A percentile compares a stretch with the other conserved stretches of the same genome.
phyloP scores from a whole-genome alignment of 2,888 invertebrate genomes.

The Plutella xylostella region DNA sequence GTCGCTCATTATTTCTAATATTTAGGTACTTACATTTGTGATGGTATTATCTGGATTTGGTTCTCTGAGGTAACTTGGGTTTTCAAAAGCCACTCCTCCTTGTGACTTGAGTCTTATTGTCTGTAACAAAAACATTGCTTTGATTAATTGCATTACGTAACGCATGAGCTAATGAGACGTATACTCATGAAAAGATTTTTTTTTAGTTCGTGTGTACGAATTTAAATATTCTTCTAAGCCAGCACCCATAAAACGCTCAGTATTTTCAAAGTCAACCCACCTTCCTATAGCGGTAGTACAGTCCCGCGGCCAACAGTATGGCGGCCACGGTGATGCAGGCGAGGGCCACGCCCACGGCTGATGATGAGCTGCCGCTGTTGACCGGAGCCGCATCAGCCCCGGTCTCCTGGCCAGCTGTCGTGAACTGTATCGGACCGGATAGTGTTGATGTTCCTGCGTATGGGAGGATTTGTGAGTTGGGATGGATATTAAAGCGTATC shows the following conservation, averaged over 20 bases:
- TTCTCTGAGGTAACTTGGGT: slow-evolving; percentile 84
- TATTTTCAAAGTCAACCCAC: too few species aligned
- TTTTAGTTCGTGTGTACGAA: not conserved
- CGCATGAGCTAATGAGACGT: too few species aligned
- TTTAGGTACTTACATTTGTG: slow-evolving; percentile 77
- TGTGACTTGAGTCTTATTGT: slow-evolving; percentile 75
- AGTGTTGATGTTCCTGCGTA: slow-evolving; percentile 77
- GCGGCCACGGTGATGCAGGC: slow-evolving; percentile 73
- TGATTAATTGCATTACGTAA: too few species aligned
- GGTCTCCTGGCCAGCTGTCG: slow-evolving; percentile 79
- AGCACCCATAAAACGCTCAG: too few species aligned
- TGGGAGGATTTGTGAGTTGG: not conserved
- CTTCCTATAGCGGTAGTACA: slow-evolving; percentile 73
- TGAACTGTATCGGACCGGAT: slow-evolving; percentile 79
- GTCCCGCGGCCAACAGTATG: slow-evolving; percentile 70
- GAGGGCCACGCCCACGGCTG: slow-evolving; percentile 73
- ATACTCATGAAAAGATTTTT: too few species aligned
- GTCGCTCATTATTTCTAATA: too few species aligned
- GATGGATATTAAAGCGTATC: too few species aligned
- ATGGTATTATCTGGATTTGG: slow-evolving; percentile 81
- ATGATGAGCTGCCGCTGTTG: slow-evolving; percentile 66
- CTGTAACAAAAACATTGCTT: slow-evolving; percentile 25
- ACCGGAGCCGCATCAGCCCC: slow-evolving; percentile 75
- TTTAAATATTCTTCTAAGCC: too few species aligned
- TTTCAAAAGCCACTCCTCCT: slow-evolving; percentile 86